Percentiles rank a stretch among this genome's conserved stretches.
Conservation (phyloP, 2,888 invertebrate genomes). For the Tiliacea citrago region DNA sequence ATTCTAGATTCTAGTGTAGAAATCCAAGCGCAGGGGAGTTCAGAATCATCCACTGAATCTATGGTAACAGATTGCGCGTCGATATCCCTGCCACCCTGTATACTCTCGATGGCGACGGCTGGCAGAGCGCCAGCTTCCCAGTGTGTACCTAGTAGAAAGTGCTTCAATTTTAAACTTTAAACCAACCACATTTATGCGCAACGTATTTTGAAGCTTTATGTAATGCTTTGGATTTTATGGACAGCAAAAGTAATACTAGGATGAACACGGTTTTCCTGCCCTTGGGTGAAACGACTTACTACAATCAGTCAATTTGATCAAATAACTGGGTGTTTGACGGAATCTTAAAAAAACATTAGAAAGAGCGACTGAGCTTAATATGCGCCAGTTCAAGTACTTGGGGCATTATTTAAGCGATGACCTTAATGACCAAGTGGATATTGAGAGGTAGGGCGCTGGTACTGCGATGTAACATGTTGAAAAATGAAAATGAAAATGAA, state of each 20-base stretch:
- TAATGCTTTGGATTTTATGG: neutral
- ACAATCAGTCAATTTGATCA: neutral
- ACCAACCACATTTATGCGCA: neutral
- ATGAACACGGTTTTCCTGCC: neutral
- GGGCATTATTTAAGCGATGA: no score
- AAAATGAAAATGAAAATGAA: no score
- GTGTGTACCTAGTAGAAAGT: slow-evolving; percentile 16
- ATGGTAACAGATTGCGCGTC: no score
- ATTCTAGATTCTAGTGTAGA: no score
- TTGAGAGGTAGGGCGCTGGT: no score
- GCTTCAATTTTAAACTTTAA: slow-evolving; percentile 31
- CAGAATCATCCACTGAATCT: no score
- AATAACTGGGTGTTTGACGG: neutral
- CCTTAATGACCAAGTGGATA: no score
- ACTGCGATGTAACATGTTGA: no score
- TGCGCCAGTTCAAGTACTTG: no score
- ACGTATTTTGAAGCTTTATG: neutral
- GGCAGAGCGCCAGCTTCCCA: slow-evolving; percentile 38
- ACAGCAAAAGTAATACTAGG: neutral
- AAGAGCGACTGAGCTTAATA: no score
- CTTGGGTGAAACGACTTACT: neutral
- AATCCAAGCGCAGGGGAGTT: no score
- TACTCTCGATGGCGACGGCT: slow-evolving; percentile 8
- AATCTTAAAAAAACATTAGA: no score
- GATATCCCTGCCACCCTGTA: neutral